These are phyloP conservation scores for Zaprionus lineosus DNA, from an alignment of 2,888 invertebrate species.

Conservation along the genomic window DNA sequence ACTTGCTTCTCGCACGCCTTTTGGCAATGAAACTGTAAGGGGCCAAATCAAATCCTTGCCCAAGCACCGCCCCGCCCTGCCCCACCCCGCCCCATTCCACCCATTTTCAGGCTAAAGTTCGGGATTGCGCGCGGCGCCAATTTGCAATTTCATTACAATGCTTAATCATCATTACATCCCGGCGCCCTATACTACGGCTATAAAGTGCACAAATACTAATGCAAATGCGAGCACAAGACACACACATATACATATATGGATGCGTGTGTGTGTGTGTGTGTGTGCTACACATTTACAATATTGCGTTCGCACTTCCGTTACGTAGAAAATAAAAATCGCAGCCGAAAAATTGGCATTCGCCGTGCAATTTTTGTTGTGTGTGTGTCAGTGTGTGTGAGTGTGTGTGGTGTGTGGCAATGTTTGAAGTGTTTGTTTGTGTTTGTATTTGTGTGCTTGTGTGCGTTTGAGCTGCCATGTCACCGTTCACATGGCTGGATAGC, in stretches of 20 bases:
- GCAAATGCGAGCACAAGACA: neutral
- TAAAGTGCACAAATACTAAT: slow-evolving; percentile 24
- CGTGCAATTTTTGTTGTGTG: slow-evolving; percentile 36
- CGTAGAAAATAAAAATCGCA: slow-evolving; percentile 43
- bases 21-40: slow-evolving; percentile 55
- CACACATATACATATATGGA: neutral
- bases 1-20: slow-evolving; percentile 22
- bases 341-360: slow-evolving; percentile 50
- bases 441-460: neutral
- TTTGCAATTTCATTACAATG: slow-evolving; percentile 79
- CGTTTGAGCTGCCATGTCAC: slow-evolving; percentile 62
- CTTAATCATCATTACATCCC: slow-evolving; percentile 76
- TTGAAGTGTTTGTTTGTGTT: too few species aligned
- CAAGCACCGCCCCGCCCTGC: neutral
- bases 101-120: slow-evolving; percentile 30
- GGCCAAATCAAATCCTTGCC: slow-evolving; percentile 68
- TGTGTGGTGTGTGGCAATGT: slow-evolving; percentile 12
- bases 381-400: neutral
- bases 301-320: slow-evolving; percentile 69
- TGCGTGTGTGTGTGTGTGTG: slow-evolving; percentile 17
- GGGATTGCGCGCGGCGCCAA: slow-evolving; percentile 59
- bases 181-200: slow-evolving; percentile 24
- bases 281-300: slow-evolving; percentile 58
- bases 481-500: slow-evolving; percentile 72
- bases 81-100: neutral